phyloP scores from a whole-genome alignment of 2,888 invertebrate genomes.

The Lepidocyrtoides sp. region DNA sequence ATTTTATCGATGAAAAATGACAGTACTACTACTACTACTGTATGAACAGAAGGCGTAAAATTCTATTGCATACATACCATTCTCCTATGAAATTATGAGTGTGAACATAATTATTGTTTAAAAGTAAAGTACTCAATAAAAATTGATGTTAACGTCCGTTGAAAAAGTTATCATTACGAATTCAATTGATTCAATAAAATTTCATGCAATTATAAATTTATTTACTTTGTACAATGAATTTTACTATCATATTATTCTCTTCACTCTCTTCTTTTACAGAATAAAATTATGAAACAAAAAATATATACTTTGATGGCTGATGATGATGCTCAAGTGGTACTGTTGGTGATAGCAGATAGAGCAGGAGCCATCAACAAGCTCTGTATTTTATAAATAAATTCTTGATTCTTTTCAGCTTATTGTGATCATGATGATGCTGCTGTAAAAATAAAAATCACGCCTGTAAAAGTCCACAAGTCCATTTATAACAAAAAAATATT shows the following conservation, averaged over 20 bases:
- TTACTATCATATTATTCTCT: neutral
- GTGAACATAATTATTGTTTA: neutral
- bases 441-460: constrained; percentile 44
- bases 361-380: no score
- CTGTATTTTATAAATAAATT: neutral
- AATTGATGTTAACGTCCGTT: neutral
- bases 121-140: neutral
- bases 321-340: constrained; percentile 54
- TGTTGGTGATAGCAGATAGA: constrained; percentile 38
- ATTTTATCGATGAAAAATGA: neutral
- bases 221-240: neutral
- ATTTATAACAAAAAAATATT: neutral
- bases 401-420: constrained; percentile 39
- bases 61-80: neutral
- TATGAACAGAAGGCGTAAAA: neutral
- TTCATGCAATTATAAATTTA: neutral
- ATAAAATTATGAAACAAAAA: constrained; percentile 27
- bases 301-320: constrained; percentile 17
- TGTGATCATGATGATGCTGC: neutral
- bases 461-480: constrained; percentile 48
- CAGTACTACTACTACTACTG: neutral
- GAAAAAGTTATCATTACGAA: neutral
- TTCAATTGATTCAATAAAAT: neutral
- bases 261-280: neutral
- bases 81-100: neutral